Percentiles rank a stretch among this genome's conserved stretches.
phyloP scores from a whole-genome alignment of 2,797 vertebrate species.

The Hirundo rustica region DNA sequence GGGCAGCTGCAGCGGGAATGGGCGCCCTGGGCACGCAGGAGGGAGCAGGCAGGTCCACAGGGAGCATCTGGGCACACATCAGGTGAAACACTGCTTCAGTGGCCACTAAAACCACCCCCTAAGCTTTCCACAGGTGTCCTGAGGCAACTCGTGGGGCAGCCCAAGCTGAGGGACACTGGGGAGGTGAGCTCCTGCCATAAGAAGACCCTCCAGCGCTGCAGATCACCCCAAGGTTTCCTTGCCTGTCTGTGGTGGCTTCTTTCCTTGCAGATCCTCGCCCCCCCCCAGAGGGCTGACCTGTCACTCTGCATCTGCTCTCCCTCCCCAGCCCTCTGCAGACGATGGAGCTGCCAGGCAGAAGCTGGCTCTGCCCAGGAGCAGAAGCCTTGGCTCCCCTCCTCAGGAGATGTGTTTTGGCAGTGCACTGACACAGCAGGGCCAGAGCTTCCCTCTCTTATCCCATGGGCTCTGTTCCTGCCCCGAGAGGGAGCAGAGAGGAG shows the following conservation, averaged over 20 bases:
- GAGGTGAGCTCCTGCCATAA: background rate
- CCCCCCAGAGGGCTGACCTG: background rate
- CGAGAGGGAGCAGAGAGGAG: background rate
- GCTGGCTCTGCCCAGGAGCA: background rate
- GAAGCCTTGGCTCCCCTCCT: background rate
- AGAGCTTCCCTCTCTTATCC: background rate
- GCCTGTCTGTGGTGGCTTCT: background rate
- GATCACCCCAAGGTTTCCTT: background rate
- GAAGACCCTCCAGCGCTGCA: background rate
- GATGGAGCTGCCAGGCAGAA: background rate
- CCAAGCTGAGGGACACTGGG: background rate
- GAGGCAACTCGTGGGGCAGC: background rate
- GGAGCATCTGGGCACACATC: background rate
- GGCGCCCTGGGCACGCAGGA: background rate
- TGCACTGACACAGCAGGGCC: background rate
- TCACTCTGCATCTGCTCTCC: background rate
- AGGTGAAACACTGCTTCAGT: background rate
- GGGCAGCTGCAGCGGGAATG: background rate
- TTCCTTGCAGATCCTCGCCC: background rate
- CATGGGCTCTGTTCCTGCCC: background rate
- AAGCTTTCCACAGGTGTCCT: background rate
- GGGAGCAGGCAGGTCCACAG: no score
- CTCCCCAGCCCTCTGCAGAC: background rate
- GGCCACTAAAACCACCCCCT: background rate
- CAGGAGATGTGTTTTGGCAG: background rate